Conservation (phyloP, 1,140 invertebrate genomes). For the Vollenhovia emeryi region DNA sequence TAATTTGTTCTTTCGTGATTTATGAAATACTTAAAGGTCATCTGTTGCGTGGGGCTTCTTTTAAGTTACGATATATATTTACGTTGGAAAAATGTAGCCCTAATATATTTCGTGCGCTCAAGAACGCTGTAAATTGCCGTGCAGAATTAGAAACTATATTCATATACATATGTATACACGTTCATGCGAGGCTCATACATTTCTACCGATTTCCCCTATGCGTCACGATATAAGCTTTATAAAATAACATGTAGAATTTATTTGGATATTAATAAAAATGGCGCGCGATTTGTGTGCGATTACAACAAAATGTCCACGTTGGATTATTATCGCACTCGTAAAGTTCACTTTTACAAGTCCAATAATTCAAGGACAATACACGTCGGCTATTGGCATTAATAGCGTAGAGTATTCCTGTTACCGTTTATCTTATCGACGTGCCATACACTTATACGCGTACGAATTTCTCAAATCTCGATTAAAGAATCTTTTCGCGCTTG, state of each 20-base stretch:
- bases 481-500: neutral
- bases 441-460: neutral
- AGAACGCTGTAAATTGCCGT: neutral
- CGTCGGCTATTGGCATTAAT: no score
- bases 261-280: neutral
- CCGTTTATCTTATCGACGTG: neutral
- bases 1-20: constrained; percentile 35
- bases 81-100: neutral
- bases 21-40: constrained; percentile 24
- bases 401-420: neutral
- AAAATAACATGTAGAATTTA: neutral
- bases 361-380: no score
- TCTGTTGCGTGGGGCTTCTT: constrained; percentile 14
- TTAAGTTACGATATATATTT: neutral
- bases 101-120: constrained; percentile 8
- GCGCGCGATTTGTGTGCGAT: neutral
- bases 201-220: neutral
- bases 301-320: neutral
- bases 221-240: neutral
- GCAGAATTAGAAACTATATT: neutral
- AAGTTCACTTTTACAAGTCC: neutral
- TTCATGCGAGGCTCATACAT: neutral
- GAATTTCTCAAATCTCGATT: constrained; percentile 16
- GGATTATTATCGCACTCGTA: neutral
- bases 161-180: no score